A percentile compares a stretch with the other conserved stretches of the same genome.
These are phyloP conservation scores for Pinctada fucata DNA, from an alignment of 2,888 invertebrate species.

Conservation along the genomic window DNA sequence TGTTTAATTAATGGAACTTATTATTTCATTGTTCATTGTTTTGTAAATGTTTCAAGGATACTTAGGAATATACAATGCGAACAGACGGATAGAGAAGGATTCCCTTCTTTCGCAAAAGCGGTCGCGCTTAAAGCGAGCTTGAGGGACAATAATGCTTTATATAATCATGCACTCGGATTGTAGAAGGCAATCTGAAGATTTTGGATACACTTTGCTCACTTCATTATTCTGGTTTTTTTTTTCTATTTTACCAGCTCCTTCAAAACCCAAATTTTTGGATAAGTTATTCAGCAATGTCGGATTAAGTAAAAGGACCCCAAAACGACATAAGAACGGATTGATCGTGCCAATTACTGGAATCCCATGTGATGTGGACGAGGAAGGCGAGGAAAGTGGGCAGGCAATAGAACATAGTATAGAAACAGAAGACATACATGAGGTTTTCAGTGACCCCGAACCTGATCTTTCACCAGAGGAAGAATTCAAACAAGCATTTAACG, in stretches of 20 bases:
- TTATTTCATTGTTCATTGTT: too few relatives aligned
- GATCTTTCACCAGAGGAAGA: conserved; percentile 24
- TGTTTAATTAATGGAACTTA: too few relatives aligned
- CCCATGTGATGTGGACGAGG: conserved; percentile 27
- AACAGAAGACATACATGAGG: conserved; percentile 30
- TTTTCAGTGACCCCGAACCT: conserved; percentile 46
- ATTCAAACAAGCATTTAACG: conserved; percentile 16
- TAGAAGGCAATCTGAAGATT: too few relatives aligned
- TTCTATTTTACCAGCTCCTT: conserved; percentile 55
- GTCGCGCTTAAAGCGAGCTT: too few relatives aligned
- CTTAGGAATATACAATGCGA: too few relatives aligned
- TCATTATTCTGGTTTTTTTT: background rate
- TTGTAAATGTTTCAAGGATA: too few relatives aligned
- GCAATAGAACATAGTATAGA: conserved; percentile 39
- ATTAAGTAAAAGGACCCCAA: conserved; percentile 44
- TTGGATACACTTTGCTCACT: background rate
- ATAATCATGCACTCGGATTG: too few relatives aligned
- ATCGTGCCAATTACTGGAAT: conserved; percentile 21
- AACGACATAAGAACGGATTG: conserved; percentile 38
- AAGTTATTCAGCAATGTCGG: conserved; percentile 62
- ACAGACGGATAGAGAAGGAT: too few relatives aligned
- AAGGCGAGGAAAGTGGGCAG: conserved; percentile 43
- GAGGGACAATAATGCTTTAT: too few relatives aligned
- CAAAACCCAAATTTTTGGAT: conserved; percentile 69
- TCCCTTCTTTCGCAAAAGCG: too few relatives aligned